A percentile compares a stretch with the other conserved stretches of the same genome.
phyloP scores from a whole-genome alignment of 2,797 vertebrate species.

The Notolepis coatsorum region DNA sequence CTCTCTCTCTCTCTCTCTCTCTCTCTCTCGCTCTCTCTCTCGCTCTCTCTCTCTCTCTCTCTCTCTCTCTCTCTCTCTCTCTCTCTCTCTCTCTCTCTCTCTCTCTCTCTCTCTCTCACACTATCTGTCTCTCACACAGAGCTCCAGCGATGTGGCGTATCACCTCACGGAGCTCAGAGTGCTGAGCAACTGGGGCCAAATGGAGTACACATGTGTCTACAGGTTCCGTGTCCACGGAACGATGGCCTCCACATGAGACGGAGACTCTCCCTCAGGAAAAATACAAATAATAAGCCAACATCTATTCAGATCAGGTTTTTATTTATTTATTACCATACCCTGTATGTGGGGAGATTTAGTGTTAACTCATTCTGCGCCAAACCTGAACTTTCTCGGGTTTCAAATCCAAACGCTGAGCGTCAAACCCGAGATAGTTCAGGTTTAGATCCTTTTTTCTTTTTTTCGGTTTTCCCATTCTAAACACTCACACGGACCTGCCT shows the following conservation, averaged over 20 bases:
- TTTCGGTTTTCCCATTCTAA: no score
- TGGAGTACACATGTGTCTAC: slow-evolving; percentile 93
- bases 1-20: slow-evolving; percentile 18
- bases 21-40: slow-evolving; percentile 14
- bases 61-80: background rate
- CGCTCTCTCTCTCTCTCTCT: background rate
- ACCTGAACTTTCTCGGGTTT: no score
- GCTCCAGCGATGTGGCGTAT: slow-evolving; percentile 56
- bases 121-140: slow-evolving; percentile 62
- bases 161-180: slow-evolving; percentile 87
- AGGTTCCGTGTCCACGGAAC: slow-evolving; percentile 92
- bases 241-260: slow-evolving; percentile 43
- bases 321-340: background rate
- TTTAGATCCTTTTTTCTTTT: no score
- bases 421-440: no score
- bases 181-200: slow-evolving; percentile 92
- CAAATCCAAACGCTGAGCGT: no score
- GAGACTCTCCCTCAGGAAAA: background rate
- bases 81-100: background rate
- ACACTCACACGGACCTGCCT: no score
- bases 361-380: background rate
- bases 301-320: no score
- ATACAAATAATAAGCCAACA: no score
- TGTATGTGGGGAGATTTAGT: background rate
- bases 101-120: background rate